Conservation (phyloP, 1,140 invertebrate species). For the Drosophila cardini region DNA sequence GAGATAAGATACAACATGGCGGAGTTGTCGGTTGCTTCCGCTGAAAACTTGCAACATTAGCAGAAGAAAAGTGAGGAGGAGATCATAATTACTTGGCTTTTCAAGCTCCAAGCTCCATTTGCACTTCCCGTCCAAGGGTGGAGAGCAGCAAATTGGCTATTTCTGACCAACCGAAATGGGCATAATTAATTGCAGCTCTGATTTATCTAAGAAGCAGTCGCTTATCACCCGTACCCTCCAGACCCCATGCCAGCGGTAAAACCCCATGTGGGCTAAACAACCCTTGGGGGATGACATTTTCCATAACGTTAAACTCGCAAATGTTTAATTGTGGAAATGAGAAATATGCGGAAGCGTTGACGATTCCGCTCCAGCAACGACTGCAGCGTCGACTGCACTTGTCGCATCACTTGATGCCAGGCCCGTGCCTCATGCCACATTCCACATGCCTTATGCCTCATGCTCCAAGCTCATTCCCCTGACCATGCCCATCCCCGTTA, state of each 20-base stretch:
- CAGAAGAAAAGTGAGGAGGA: constrained; percentile 1
- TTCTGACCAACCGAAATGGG: constrained; percentile 35
- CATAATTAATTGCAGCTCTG: constrained; percentile 78
- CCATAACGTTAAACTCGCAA: constrained; percentile 66
- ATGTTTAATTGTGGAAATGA: constrained; percentile 84
- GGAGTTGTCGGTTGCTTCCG: constrained; percentile 43
- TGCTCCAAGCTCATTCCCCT: constrained; percentile 4
- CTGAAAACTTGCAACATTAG: constrained; percentile 1
- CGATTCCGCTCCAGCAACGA: constrained; percentile 71
- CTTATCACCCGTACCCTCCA: not conserved
- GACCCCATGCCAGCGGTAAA: not conserved
- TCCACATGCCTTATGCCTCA: constrained; percentile 12
- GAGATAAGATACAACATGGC: constrained; percentile 11
- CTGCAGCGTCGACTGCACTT: constrained; percentile 70
- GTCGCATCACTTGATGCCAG: constrained; percentile 79
- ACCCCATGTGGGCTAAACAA: constrained; percentile 28
- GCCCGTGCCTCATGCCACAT: constrained; percentile 37
- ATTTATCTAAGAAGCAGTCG: constrained; percentile 72
- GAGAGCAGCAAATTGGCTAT: constrained; percentile 47
- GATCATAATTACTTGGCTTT: constrained; percentile 71
- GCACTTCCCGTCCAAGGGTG: constrained; percentile 67
- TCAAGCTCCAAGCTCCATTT: constrained; percentile 72
- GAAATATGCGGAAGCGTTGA: constrained; percentile 83
- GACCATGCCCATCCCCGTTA: constrained; percentile 4
- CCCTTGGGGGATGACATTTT: constrained; percentile 58